A percentile compares a stretch with the other conserved stretches of the same genome.
Evolutionary conservation across 2,888 invertebrate species (phyloP).

Genomic region (Tetrapedia diversipes): DNA sequence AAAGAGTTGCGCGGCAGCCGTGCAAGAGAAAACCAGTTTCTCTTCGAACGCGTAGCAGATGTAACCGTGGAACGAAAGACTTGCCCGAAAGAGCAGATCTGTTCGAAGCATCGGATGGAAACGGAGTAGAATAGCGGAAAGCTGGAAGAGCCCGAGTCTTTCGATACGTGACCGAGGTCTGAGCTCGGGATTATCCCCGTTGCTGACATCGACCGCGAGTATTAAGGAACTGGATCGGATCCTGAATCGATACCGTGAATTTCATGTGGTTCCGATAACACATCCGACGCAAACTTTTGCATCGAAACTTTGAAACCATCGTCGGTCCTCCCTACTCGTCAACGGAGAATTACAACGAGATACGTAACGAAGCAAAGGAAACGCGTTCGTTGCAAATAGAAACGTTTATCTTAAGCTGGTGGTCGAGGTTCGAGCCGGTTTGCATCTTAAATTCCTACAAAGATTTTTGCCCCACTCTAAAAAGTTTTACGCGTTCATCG

Average conservation of each 20-base stretch:
- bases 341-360: background rate
- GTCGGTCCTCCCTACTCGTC: no score
- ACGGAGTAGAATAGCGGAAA: constrained; percentile 17
- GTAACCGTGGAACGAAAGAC: background rate
- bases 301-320: background rate
- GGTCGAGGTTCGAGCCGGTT: no score
- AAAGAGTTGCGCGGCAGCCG: no score
- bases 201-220: constrained; percentile 39
- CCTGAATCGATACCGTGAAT: constrained; percentile 9
- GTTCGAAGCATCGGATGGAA: constrained; percentile 4
- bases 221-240: constrained; percentile 21
- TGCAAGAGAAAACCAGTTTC: no score
- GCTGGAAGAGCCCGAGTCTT: constrained; percentile 28
- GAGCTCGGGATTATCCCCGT: constrained; percentile 52
- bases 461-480: no score
- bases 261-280: constrained; percentile 8
- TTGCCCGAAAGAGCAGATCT: background rate
- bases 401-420: background rate
- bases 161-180: constrained; percentile 33
- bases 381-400: background rate
- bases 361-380: background rate
- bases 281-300: background rate
- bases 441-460: no score
- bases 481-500: no score
- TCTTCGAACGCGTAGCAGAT: background rate